phyloP scores from a whole-genome alignment of 2,797 vertebrate species.

The Streptopelia turtur region DNA sequence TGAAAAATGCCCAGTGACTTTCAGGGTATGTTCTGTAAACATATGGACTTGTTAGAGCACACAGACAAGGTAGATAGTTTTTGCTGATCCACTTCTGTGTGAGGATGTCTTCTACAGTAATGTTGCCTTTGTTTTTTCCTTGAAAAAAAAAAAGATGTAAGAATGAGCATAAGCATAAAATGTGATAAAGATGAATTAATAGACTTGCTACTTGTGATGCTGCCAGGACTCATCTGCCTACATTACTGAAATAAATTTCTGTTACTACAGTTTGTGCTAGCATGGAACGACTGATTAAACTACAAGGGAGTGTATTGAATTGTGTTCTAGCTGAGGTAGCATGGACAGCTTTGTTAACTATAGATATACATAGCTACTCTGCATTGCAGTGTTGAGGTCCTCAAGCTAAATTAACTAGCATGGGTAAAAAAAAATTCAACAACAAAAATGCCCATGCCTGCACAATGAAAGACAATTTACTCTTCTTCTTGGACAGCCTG shows the following conservation, averaged over 20 bases:
- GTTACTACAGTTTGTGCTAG: conserved; percentile 6
- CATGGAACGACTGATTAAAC: neutral
- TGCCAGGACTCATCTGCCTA: conserved; percentile 18
- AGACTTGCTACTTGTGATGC: neutral
- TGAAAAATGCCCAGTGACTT: neutral
- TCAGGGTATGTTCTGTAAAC: neutral
- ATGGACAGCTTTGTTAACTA: neutral
- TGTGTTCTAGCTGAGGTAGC: neutral
- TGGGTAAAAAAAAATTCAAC: fast-evolving
- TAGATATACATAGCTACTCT: neutral
- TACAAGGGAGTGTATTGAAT: neutral
- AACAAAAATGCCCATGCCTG: neutral
- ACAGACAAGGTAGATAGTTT: neutral
- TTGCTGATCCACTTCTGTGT: neutral
- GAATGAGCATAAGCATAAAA: neutral
- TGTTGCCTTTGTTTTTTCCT: neutral
- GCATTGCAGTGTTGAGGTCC: neutral
- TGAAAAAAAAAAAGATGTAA: neutral
- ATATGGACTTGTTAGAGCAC: neutral
- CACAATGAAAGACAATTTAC: neutral
- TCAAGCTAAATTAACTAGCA: neutral
- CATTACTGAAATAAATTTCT: conserved; percentile 11
- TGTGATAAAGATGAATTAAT: neutral
- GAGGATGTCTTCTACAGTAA: neutral
- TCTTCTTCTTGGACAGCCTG: neutral